Base-by-base conservation (phyloP, 2,113 vertebrate genomes). In the Coracopsis vasa region DNA sequence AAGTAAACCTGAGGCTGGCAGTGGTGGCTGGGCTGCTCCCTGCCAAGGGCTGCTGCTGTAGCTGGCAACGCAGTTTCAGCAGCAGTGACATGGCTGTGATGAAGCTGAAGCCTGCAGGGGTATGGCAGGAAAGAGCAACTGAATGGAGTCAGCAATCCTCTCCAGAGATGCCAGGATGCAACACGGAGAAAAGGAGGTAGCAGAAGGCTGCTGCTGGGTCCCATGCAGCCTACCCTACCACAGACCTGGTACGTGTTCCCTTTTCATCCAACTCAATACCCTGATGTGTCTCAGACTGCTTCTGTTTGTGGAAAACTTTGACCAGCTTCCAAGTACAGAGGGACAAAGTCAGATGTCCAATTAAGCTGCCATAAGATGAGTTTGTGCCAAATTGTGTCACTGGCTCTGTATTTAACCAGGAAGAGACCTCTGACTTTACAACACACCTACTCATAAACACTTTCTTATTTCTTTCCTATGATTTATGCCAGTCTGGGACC, bases 171-270 rank as follows among this genome's bases (percentile, higher is more conserved):
- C 13, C 11, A 3, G 16, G n/a, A 16, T 73, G 16, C 9, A 24
- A 7, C 1, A 0, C 0, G 6, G 6, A 35, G 23, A 56, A 67
- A 64, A 29, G 27, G 45, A 51, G 11, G 58, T 19, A 14, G 42
- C 31, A 53, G 51, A 53, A 24, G 33, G 16, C 14, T 53, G 41
- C 12, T 80, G 10, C 9, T 12, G 5, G 14, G 19, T 45, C 48
- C 67, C 53, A 20, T 2, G 1, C 4, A 9, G 53, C 5, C 14
- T 67, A 13, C 13, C 23, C 13, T 35, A 6, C 14, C 39, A 33
- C 12, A 18, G n/a, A 70, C 47, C 50, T 71, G 31, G 42, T 16
- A 23, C 21, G 42, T 48, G 44, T 16, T 42, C 25, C 3, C 21
- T 66, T 50, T 42, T 86, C 16, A 19, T 44, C 37, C 45, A 69